Evolutionary conservation across 2,797 vertebrate genomes (phyloP).

Genomic region (Halcyon chelicuti): DNA sequence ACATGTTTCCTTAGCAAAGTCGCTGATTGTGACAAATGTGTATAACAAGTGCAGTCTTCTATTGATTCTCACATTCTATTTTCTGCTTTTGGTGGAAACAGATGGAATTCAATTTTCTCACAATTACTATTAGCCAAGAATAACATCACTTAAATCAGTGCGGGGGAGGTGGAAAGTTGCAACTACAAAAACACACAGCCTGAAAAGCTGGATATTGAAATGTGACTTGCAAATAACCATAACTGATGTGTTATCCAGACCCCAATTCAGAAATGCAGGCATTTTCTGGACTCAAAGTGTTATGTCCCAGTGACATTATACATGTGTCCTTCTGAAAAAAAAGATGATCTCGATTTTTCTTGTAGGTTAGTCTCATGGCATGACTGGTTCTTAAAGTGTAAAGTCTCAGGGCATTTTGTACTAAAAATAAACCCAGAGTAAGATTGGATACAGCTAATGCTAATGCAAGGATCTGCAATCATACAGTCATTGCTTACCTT

Average conservation of each 20-base stretch:
- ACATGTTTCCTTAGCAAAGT: conserved; percentile 62
- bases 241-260: conserved; percentile 15
- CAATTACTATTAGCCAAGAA: conserved; percentile 74
- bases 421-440: neutral
- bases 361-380: neutral
- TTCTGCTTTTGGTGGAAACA: conserved; percentile 69
- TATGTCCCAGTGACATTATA: neutral
- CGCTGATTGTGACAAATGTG: conserved; percentile 65
- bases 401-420: neutral
- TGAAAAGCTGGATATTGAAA: conserved; percentile 59
- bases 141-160: conserved; percentile 67
- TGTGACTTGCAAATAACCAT: conserved; percentile 35
- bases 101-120: conserved; percentile 73
- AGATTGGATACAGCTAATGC: neutral
- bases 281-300: neutral
- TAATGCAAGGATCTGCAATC: neutral
- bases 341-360: neutral
- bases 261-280: neutral
- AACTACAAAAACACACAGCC: conserved; percentile 58
- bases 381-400: neutral
- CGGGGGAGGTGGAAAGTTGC: conserved; percentile 66
- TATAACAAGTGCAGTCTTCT: conserved; percentile 69
- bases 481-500: neutral
- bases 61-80: conserved; percentile 74
- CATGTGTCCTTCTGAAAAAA: neutral